Conservation (phyloP, 2,888 invertebrate genomes). For the Cylloceria caligata region DNA sequence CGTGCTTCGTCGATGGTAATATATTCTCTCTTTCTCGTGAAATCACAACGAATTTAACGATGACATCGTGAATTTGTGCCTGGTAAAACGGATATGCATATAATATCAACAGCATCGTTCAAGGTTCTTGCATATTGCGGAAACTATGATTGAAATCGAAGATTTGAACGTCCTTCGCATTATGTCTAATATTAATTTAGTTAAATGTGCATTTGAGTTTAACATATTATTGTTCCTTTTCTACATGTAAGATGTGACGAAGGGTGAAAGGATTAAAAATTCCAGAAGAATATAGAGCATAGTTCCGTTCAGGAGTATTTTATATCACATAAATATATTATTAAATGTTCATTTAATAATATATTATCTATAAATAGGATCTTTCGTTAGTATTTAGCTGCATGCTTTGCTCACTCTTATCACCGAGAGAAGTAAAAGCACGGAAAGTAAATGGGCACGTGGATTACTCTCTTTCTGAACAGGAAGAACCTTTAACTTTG, state of each 20-base stretch:
- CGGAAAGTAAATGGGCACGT: conserved; percentile 33
- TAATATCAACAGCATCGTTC: conserved; percentile 17
- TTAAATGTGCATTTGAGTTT: neutral
- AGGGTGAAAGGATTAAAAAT: too few relatives aligned
- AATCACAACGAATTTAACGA: conserved; percentile 17
- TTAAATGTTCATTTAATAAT: neutral
- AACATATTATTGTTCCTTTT: neutral
- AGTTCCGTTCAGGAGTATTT: too few relatives aligned
- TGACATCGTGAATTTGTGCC: conserved; percentile 12
- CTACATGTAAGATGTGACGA: too few relatives aligned
- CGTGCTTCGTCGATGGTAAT: neutral
- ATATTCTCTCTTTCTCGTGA: conserved; percentile 18
- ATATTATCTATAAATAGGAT: neutral
- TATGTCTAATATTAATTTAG: neutral
- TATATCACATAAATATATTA: neutral
- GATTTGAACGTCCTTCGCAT: conserved; percentile 4
- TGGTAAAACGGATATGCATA: conserved; percentile 22
- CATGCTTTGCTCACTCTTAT: conserved; percentile 18
- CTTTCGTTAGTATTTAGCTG: neutral
- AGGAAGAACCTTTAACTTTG: conserved; percentile 41
- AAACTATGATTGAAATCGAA: conserved; percentile 28
- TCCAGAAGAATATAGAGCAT: neutral
- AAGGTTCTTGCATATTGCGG: neutral
- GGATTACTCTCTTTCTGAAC: conserved; percentile 44
- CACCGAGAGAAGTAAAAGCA: conserved; percentile 17